Evolutionary conservation across 2,888 invertebrate genomes (phyloP), one percentile per base, ranked within the genome.

Genomic region (Antitype chi): DNA sequence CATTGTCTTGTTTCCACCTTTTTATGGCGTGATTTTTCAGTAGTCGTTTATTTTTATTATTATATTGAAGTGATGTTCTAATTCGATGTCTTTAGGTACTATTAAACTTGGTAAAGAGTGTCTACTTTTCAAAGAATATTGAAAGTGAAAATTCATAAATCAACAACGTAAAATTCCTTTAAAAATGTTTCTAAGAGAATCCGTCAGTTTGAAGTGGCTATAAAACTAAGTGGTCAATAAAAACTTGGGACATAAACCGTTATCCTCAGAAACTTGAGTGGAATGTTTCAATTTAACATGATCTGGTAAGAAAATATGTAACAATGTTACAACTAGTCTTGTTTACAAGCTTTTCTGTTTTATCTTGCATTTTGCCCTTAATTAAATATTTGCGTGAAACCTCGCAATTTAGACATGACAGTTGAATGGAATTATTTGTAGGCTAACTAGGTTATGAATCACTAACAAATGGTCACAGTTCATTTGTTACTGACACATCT

Each of bases 161-260:
- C 55, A 80, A 67, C 80, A 80, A 82, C 77, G 70, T 82, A 80
- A 80, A 82, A 67, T 70, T 68, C 57, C 38, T 53, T 68, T 59
- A 72, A 82, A 82, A 81, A 70, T 49, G 38, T 77, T 71, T 71
- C 43, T 55, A 62, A 78, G 57, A 67, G 60, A 62, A 74, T 74
- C 78, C 70, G 68, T 82, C 70, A 72, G 43, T 78, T 78, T 60
- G 67, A 74, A 83, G 83, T 74, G 83, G 52, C 80, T 60, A 67
- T 82, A 80, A 82, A 82, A 72, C 71, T 76, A 76, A 82, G 62
- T 85, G 66, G 71, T 59, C 76, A 74, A 68, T 77, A 78, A 85
- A 75, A 78, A 74, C 66, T 68, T 75, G 62, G 57, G 70, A 66
- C 59, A 74, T 60, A 38, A 73, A 76, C 72, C 25, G 38, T 53